phyloP scores from a whole-genome alignment of 2,888 invertebrate genomes.

The Trachelus tabidus region DNA sequence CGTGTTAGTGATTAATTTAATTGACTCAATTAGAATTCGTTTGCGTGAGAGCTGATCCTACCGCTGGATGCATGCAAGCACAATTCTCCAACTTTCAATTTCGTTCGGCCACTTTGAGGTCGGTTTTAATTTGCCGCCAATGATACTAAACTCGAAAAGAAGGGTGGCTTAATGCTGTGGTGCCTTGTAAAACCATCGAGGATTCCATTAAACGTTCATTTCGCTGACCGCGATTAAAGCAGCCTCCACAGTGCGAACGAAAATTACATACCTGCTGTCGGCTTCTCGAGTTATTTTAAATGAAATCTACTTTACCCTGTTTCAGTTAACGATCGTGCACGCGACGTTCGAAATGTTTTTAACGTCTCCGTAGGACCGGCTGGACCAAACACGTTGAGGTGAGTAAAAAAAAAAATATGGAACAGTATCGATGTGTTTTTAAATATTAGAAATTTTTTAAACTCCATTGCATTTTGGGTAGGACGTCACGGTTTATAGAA shows the following conservation, averaged over 20 bases:
- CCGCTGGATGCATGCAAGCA: conserved; percentile 28
- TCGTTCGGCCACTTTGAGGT: conserved; percentile 48
- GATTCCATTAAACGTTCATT: conserved; percentile 48
- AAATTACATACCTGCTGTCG: conserved; percentile 35
- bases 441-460: not conserved
- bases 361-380: not conserved
- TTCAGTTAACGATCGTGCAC: conserved; percentile 24
- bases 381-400: not conserved
- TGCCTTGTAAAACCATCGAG: conserved; percentile 25
- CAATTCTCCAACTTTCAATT: conserved; percentile 40
- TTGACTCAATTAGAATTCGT: conserved; percentile 41
- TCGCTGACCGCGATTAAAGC: conserved; percentile 31
- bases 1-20: conserved; percentile 36
- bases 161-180: conserved; percentile 33
- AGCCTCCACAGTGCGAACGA: conserved; percentile 37
- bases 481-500: not conserved
- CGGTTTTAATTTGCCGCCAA: conserved; percentile 52
- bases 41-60: conserved; percentile 20
- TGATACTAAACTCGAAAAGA: conserved; percentile 51
- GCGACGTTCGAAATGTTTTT: conserved; percentile 14
- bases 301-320: conserved; percentile 26
- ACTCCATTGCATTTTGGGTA: not conserved
- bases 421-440: not conserved
- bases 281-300: conserved; percentile 21
- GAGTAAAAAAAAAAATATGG: not conserved